These are phyloP conservation scores for Pedetes capensis DNA, from an alignment of 2,113 vertebrate genomes.

Conservation along the genomic window DNA sequence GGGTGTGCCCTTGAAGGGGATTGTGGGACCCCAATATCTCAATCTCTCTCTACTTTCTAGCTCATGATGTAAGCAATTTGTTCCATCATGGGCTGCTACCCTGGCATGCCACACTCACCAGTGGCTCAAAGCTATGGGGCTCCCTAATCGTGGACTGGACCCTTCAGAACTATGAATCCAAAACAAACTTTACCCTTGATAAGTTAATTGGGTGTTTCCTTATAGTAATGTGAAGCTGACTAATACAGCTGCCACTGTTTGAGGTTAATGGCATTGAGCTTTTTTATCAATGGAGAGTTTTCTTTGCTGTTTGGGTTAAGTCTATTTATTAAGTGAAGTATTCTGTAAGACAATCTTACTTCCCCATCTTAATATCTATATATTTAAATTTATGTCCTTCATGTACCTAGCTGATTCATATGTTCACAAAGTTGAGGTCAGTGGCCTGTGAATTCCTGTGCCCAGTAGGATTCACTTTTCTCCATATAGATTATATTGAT, in stretches of 20 bases:
- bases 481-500: neutral
- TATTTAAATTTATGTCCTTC: neutral
- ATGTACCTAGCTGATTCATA: neutral
- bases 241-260: neutral
- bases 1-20: too few relatives aligned
- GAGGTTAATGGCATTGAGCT: neutral
- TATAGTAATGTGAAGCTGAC: neutral
- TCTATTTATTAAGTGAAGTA: neutral
- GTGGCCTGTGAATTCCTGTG: neutral
- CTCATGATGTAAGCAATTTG: too few relatives aligned
- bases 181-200: neutral
- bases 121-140: neutral
- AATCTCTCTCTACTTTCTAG: neutral
- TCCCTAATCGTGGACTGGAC: neutral
- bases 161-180: neutral
- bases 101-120: too few relatives aligned
- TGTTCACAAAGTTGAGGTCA: neutral
- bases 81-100: too few relatives aligned
- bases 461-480: neutral
- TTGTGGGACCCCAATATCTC: neutral
- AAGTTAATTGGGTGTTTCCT: neutral
- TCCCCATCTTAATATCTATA: neutral
- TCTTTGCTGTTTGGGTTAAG: neutral
- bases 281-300: neutral
- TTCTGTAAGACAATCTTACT: neutral